Evolutionary conservation across 2,113 vertebrate genomes (phyloP).

Genomic region (Percina caprodes): DNA sequence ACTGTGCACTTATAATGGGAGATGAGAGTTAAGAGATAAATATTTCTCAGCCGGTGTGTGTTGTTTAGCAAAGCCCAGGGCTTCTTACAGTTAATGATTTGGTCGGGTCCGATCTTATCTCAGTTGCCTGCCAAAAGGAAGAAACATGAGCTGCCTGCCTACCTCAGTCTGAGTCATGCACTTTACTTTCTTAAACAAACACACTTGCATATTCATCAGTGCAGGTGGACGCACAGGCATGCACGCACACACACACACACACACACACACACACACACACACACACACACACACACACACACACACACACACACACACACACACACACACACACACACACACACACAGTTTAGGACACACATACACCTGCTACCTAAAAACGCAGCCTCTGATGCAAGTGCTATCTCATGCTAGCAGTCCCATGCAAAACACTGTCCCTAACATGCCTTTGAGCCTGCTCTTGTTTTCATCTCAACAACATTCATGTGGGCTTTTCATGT

Average conservation of each 20-base stretch:
- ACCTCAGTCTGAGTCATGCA: slow-evolving; percentile 71
- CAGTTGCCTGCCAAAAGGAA: slow-evolving; percentile 61
- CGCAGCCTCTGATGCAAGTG: slow-evolving; percentile 41
- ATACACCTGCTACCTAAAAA: slow-evolving; percentile 33
- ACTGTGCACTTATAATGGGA: slow-evolving; percentile 15
- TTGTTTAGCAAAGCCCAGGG: slow-evolving; percentile 51
- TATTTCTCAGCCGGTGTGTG: slow-evolving; percentile 27
- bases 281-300: slow-evolving; percentile 6
- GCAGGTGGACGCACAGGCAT: background rate
- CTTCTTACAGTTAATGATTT: slow-evolving; percentile 41
- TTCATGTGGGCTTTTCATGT: slow-evolving; percentile 33
- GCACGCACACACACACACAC: background rate
- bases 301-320: background rate
- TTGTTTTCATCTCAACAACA: slow-evolving; percentile 3
- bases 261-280: slow-evolving; percentile 1
- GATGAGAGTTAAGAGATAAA: slow-evolving; percentile 32
- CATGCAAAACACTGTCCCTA: slow-evolving; percentile 34
- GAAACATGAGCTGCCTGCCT: slow-evolving; percentile 73
- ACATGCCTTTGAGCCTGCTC: slow-evolving; percentile 17
- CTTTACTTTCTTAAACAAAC: slow-evolving; percentile 66
- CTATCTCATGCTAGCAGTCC: slow-evolving; percentile 31
- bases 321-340: background rate
- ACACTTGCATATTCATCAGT: slow-evolving; percentile 48
- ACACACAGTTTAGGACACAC: slow-evolving; percentile 1
- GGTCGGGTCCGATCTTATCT: slow-evolving; percentile 67